These are phyloP conservation scores for Idaea aversata DNA, from an alignment of 2,888 invertebrate genomes.

Conservation along the genomic window DNA sequence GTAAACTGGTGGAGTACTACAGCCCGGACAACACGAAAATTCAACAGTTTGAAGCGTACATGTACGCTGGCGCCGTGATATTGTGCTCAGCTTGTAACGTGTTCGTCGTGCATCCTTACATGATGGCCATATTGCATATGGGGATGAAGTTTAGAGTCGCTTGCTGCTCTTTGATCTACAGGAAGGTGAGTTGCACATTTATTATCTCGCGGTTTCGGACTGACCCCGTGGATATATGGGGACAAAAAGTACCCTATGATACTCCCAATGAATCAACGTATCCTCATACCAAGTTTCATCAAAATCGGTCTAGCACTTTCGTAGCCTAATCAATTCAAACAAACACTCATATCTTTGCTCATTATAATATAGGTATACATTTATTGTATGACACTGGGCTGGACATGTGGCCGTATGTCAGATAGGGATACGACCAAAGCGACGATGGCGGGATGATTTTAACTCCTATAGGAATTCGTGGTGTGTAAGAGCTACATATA, in stretches of 20 bases:
- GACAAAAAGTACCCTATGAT: too few species aligned
- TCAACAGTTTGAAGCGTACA: constrained; percentile 82
- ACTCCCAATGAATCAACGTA: too few species aligned
- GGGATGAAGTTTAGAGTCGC: constrained; percentile 92
- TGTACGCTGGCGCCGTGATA: constrained; percentile 87
- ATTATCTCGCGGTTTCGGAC: constrained; percentile 5
- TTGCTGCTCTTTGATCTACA: constrained; percentile 89
- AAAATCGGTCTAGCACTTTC: neutral
- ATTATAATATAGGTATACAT: neutral
- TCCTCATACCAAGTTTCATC: too few species aligned
- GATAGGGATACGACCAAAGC: neutral
- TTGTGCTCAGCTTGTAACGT: constrained; percentile 87
- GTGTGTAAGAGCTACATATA: neutral
- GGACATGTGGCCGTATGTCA: too few species aligned
- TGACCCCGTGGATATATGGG: neutral
- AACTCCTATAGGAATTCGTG: neutral
- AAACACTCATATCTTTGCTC: neutral
- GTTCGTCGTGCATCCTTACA: constrained; percentile 92
- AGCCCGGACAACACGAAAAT: constrained; percentile 54
- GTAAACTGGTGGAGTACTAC: constrained; percentile 82
- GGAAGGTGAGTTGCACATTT: constrained; percentile 77
- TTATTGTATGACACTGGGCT: neutral
- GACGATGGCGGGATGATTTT: neutral
- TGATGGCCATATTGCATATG: constrained; percentile 89
- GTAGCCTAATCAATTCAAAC: neutral